Conservation (phyloP, 2,888 invertebrate genomes). For the Standfussiana lucernea region DNA sequence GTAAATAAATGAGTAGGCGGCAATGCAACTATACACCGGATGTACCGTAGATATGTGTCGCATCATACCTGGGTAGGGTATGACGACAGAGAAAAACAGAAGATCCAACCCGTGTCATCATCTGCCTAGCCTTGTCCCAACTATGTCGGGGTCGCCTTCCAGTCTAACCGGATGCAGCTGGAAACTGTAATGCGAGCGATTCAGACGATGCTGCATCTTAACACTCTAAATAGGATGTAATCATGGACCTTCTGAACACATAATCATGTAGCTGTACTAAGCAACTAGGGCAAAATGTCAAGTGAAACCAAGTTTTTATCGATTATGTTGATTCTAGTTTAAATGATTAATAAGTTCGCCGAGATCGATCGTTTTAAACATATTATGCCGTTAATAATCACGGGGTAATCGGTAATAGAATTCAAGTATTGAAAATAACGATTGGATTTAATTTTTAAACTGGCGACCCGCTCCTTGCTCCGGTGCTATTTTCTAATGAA, state of each 20-base stretch:
- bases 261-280: too few relatives aligned
- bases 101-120: slow-evolving; percentile 16
- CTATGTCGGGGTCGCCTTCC: too few relatives aligned
- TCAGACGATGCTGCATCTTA: too few relatives aligned
- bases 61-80: slow-evolving; percentile 38
- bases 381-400: background rate
- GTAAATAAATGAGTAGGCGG: slow-evolving; percentile 50
- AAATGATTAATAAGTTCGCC: slow-evolving; percentile 61
- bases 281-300: slow-evolving; percentile 67
- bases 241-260: slow-evolving; percentile 39
- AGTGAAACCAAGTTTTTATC: slow-evolving; percentile 66
- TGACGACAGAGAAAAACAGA: background rate
- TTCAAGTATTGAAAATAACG: background rate
- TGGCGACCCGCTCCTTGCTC: background rate
- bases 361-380: slow-evolving; percentile 55
- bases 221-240: background rate
- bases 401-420: background rate
- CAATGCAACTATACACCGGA: slow-evolving; percentile 62
- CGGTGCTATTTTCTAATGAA: background rate
- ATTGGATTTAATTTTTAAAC: background rate
- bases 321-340: slow-evolving; percentile 61
- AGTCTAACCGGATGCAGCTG: too few relatives aligned
- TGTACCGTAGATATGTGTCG: slow-evolving; percentile 45
- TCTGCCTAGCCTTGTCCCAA: too few relatives aligned
- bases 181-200: too few relatives aligned